A percentile compares a stretch with the other conserved stretches of the same genome.
Evolutionary conservation across 2,797 vertebrate species (phyloP).

Genomic region (Sylvilagus floridanus): DNA sequence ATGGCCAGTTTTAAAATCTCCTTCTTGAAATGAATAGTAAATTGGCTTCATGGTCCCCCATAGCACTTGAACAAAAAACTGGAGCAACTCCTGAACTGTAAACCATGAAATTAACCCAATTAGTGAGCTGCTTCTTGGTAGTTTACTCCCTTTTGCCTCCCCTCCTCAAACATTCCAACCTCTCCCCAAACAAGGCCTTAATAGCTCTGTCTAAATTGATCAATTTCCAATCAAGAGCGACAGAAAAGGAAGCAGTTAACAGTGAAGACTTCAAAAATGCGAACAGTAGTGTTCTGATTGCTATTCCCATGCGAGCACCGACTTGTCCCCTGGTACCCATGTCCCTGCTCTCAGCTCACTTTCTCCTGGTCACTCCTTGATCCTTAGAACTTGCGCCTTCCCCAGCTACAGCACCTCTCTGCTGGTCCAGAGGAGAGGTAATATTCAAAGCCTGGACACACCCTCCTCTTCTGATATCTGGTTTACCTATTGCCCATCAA

Average conservation of each 20-base stretch:
- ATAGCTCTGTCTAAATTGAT: neutral
- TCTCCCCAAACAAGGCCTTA: neutral
- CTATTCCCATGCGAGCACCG: neutral
- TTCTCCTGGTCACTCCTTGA: neutral
- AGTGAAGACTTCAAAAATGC: constrained; percentile 15
- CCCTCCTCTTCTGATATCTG: neutral
- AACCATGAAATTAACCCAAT: neutral
- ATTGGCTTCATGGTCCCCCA: neutral
- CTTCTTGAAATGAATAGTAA: constrained; percentile 27
- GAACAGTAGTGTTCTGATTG: constrained; percentile 32
- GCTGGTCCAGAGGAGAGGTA: neutral
- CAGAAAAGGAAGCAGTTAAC: constrained; percentile 14
- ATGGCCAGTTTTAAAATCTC: neutral
- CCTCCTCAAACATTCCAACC: neutral
- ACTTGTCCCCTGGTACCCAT: neutral
- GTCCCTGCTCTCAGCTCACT: neutral
- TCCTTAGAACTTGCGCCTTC: neutral
- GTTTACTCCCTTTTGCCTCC: neutral
- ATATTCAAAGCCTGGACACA: neutral
- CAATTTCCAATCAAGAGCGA: neutral
- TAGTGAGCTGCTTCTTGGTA: neutral
- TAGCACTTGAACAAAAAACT: neutral
- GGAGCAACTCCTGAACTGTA: neutral
- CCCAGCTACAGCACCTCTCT: neutral
- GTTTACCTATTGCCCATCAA: no score